A percentile compares a stretch with the other conserved stretches of the same genome.
phyloP scores from a whole-genome alignment of 2,113 vertebrate species.

The Macquaria australasica region DNA sequence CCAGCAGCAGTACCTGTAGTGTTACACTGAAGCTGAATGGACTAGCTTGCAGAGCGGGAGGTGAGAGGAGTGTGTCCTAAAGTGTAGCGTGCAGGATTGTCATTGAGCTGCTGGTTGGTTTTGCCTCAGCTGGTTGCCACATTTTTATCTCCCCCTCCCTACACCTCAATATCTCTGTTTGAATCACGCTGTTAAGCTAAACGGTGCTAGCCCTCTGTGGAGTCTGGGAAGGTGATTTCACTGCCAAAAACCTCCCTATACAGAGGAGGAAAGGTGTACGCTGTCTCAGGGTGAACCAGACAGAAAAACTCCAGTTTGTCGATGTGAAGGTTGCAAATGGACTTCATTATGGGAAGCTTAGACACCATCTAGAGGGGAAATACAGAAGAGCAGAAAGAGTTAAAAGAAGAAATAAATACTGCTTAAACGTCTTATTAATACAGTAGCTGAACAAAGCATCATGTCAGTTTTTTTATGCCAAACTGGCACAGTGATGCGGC shows the following conservation, averaged over 20 bases:
- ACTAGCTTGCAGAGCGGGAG: slow-evolving; percentile 59
- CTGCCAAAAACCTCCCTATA: slow-evolving; percentile 93
- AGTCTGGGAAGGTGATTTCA: slow-evolving; percentile 89
- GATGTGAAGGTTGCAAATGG: slow-evolving; percentile 92
- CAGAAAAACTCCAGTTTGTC: slow-evolving; percentile 95
- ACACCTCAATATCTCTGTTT: slow-evolving; percentile 52
- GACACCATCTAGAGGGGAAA: slow-evolving; percentile 88
- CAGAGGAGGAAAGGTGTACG: slow-evolving; percentile 90
- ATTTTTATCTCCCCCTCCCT: slow-evolving; percentile 56
- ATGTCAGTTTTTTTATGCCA: neutral
- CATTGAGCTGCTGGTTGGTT: slow-evolving; percentile 78
- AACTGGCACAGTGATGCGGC: neutral
- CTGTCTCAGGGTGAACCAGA: slow-evolving; percentile 90
- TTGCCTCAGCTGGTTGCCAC: slow-evolving; percentile 76
- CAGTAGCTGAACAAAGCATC: neutral
- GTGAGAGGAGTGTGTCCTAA: slow-evolving; percentile 75
- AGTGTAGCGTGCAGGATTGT: slow-evolving; percentile 86
- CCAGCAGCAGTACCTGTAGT: slow-evolving; percentile 58
- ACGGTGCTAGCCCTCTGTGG: slow-evolving; percentile 85
- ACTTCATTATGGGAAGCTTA: slow-evolving; percentile 91
- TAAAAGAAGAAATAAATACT: neutral
- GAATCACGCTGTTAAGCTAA: slow-evolving; percentile 31
- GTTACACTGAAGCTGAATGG: slow-evolving; percentile 47
- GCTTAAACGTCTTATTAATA: neutral
- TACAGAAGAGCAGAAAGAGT: neutral